Evolutionary conservation across 2,797 vertebrate species (phyloP).

Genomic region (Okamejei kenojei): DNA sequence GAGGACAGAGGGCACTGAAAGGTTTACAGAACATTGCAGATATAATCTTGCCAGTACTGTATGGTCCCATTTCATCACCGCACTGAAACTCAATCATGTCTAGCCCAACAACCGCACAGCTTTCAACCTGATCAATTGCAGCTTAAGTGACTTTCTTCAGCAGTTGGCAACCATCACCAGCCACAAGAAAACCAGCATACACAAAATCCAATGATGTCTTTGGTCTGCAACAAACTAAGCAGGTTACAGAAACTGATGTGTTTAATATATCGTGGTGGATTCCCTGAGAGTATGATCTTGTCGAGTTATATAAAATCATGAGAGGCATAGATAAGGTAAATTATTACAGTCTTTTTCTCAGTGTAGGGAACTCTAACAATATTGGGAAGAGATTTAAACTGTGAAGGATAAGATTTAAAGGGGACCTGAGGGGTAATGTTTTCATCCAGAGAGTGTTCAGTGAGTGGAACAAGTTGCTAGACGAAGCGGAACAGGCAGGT

Average conservation of each 20-base stretch:
- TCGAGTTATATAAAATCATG: no score
- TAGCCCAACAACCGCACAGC: neutral
- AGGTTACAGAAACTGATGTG: neutral
- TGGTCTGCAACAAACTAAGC: neutral
- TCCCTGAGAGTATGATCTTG: no score
- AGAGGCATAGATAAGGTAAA: no score
- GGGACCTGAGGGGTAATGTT: no score
- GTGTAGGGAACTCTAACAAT: no score
- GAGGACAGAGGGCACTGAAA: neutral
- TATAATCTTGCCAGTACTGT: neutral
- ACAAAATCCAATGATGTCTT: neutral
- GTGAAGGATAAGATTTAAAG: no score
- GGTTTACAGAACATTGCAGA: neutral
- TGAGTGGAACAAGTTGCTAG: no score
- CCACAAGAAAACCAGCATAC: neutral
- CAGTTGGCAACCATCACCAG: neutral
- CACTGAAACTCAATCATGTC: neutral
- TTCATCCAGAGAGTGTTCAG: no score
- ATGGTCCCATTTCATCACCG: neutral
- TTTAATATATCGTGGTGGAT: neutral
- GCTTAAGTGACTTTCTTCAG: neutral
- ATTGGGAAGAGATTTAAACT: no score
- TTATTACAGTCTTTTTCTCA: no score
- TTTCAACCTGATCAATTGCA: neutral
- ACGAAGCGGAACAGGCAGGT: no score